Evolutionary conservation across 2,113 vertebrate genomes (phyloP), one percentile per base, ranked within the genome.

Genomic region (Nerophis lumbriciformis): DNA sequence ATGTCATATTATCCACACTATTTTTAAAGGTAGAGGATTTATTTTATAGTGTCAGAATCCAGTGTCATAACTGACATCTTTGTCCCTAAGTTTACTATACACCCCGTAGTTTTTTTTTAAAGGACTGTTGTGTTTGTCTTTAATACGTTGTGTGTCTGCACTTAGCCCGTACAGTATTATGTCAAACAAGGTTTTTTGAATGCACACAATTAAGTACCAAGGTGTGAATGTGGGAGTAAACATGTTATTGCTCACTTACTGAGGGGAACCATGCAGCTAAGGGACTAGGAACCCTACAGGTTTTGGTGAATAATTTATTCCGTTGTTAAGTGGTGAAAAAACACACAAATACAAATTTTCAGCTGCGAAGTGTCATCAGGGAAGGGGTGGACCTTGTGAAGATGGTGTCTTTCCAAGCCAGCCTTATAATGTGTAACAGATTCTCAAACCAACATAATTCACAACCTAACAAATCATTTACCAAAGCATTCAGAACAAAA

Each of bases 121-220:
- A 51, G 35, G 50, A 59, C 48, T 69, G 63, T 77, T 68, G 66
- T 74, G 70, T 35, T 63, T 73, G 19, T 60, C 63, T 49, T 68
- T 63, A 69, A 45, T 45, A 45, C 42, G 3, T 8, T 19, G 72
- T 77, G 67, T 28, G 28, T 28, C 28, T 2, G 28, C 86, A 88
- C 81, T 87, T 85, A 90, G 28, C 82, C 65, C 66, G 66, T 61
- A 72, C 42, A 45, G 11, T 45, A 45, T 77, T 79, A 73, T 74
- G 67, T 8, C 60, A 72, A 13, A 51, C 19, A 61, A 48, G 45
- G 28, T 68, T 59, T 6, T 59, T 44, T 56, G 52, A 55, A 51
- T 47, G 57, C 77, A 50, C 53, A 42, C 60, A 57, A 52, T 81
- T 89, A 88, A 89, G 90, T 86, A 87, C 79, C 83, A 84, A 71